These are phyloP conservation scores for Hydropsyche tenuis DNA, from an alignment of 1,140 invertebrate genomes.

Conservation along the genomic window DNA sequence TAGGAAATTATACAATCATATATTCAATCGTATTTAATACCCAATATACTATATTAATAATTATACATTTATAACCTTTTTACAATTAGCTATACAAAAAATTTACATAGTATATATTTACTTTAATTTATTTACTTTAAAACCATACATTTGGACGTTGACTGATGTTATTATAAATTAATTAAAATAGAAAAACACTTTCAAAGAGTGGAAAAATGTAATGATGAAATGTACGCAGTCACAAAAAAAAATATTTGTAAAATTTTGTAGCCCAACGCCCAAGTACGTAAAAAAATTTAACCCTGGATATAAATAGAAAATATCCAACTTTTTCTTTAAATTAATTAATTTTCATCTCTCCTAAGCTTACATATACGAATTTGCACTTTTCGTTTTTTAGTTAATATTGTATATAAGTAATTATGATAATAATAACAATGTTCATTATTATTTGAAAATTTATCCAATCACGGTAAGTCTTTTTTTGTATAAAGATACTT, in stretches of 20 bases:
- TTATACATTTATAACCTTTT: slow-evolving; percentile 40
- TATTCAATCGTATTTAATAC: slow-evolving; percentile 41
- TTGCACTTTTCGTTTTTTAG: slow-evolving; percentile 48
- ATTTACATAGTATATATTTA: slow-evolving; percentile 29
- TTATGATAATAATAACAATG: slow-evolving; percentile 1
- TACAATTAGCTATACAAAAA: slow-evolving; percentile 40
- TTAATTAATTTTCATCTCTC: slow-evolving; percentile 11
- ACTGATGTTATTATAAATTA: background rate
- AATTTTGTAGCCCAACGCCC: background rate
- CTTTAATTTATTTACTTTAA: background rate
- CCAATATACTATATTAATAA: slow-evolving; percentile 40
- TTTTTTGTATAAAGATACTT: slow-evolving; percentile 21
- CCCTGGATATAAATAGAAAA: slow-evolving; percentile 23
- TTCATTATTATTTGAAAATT: slow-evolving; percentile 41
- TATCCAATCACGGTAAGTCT: slow-evolving; percentile 34
- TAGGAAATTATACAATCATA: slow-evolving; percentile 42
- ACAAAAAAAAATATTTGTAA: slow-evolving; percentile 7
- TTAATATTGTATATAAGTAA: slow-evolving; percentile 32
- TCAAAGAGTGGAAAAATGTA: too few relatives aligned
- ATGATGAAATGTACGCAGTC: background rate
- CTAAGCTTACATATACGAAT: slow-evolving; percentile 44
- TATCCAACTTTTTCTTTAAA: background rate
- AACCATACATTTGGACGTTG: background rate
- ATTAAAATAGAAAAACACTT: too few relatives aligned
- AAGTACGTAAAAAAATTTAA: background rate